A percentile compares a stretch with the other conserved stretches of the same genome.
These are phyloP conservation scores for Ascaphus truei DNA, from an alignment of 2,113 vertebrate genomes.

Conservation along the genomic window DNA sequence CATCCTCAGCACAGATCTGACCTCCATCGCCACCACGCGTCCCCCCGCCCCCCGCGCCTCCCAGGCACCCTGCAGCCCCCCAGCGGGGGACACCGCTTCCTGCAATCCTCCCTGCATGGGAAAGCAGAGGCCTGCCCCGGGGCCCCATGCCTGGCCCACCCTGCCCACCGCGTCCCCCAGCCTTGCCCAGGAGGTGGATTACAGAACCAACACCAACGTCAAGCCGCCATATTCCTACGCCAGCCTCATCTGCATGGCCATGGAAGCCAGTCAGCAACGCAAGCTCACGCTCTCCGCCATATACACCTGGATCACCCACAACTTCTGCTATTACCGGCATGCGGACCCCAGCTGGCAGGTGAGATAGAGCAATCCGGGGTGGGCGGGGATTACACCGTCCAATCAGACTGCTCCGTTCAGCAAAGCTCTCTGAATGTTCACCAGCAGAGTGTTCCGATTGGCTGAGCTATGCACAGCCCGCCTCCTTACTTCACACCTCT, in stretches of 20 bases:
- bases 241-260: conserved; percentile 81
- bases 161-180: conserved; percentile 48
- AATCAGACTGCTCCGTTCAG: too few relatives aligned
- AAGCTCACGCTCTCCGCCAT: conserved; percentile 80
- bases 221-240: conserved; percentile 81
- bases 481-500: too few relatives aligned
- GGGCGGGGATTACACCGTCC: too few relatives aligned
- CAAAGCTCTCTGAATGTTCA: too few relatives aligned
- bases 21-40: conserved; percentile 42
- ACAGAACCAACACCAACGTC: conserved; percentile 67
- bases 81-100: conserved; percentile 71
- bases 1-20: conserved; percentile 66
- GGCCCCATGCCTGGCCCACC: conserved; percentile 48
- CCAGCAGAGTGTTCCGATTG: too few relatives aligned
- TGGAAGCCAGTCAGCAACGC: conserved; percentile 75
- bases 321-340: conserved; percentile 81
- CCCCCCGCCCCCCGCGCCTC: conserved; percentile 49
- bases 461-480: too few relatives aligned
- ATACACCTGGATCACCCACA: conserved; percentile 79
- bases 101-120: conserved; percentile 64
- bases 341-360: conserved; percentile 86
- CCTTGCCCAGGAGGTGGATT: conserved; percentile 63
- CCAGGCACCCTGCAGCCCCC: conserved; percentile 71
- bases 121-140: conserved; percentile 49
- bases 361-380: conserved; percentile 37